Percentiles rank a stretch among this genome's conserved stretches.
These are phyloP conservation scores for Chymomyza caudatula DNA, from an alignment of 2,888 invertebrate genomes.

Conservation along the genomic window DNA sequence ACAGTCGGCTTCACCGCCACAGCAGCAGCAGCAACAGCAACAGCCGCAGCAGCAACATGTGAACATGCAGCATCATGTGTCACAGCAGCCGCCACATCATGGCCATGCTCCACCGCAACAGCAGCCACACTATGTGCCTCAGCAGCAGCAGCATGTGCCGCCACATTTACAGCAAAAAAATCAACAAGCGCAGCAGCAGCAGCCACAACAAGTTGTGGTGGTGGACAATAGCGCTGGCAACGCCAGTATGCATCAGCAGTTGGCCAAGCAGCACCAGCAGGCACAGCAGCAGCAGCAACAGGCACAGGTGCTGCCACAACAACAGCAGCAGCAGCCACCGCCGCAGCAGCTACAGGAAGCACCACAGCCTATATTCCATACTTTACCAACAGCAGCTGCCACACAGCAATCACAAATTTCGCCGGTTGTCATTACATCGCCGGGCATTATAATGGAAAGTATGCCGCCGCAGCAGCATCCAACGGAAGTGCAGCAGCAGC, in stretches of 20 bases:
- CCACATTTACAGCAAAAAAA: slow-evolving; percentile 52
- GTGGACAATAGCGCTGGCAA: slow-evolving; percentile 10
- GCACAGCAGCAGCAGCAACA: slow-evolving; percentile 33
- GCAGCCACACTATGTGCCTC: slow-evolving; percentile 43
- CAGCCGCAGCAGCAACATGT: slow-evolving; percentile 61
- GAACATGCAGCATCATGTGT: slow-evolving; percentile 58
- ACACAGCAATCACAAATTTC: slow-evolving; percentile 66
- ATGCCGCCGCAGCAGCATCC: slow-evolving; percentile 59
- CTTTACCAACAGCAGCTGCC: slow-evolving; percentile 40
- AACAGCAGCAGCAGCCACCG: slow-evolving; percentile 1
- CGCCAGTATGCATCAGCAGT: neutral
- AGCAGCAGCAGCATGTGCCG: slow-evolving; percentile 54
- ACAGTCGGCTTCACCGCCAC: slow-evolving; percentile 36
- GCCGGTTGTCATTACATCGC: slow-evolving; percentile 60
- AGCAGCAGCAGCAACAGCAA: slow-evolving; percentile 58
- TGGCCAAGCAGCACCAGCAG: slow-evolving; percentile 41
- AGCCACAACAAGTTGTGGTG: slow-evolving; percentile 39
- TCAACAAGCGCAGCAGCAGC: slow-evolving; percentile 55
- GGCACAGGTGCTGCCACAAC: slow-evolving; percentile 7
- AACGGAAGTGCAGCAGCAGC: slow-evolving; percentile 35
- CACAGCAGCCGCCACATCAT: slow-evolving; percentile 49
- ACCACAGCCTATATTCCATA: slow-evolving; percentile 56
- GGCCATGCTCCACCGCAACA: slow-evolving; percentile 29
- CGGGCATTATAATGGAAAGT: slow-evolving; percentile 44
- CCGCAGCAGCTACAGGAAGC: slow-evolving; percentile 33